Evolutionary conservation across 35 echinoderm and acorn worm species (phyloP).

Genomic region (Apostichopus californicus): DNA sequence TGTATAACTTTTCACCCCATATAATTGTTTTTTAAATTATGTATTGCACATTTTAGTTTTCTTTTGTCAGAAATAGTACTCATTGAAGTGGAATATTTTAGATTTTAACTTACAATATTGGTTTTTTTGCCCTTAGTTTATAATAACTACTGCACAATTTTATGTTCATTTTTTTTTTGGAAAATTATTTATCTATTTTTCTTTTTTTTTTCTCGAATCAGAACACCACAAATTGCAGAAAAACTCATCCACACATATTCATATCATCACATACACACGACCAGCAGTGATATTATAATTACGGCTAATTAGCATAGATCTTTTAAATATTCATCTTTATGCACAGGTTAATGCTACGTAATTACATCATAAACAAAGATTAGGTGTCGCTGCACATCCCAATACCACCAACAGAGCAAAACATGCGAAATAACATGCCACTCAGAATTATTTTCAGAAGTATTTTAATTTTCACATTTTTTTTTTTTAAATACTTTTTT

Average conservation of each 20-base stretch:
- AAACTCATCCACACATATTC: constrained; percentile 23
- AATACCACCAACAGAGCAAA: background rate
- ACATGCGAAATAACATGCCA: background rate
- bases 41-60: constrained; percentile 45
- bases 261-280: constrained; percentile 39
- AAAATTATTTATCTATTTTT: background rate
- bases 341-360: constrained; percentile 43
- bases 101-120: background rate
- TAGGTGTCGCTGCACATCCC: background rate
- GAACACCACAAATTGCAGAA: constrained; percentile 45
- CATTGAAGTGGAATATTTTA: constrained; percentile 46
- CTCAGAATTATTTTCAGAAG: background rate
- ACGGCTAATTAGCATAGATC: constrained; percentile 36
- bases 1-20: constrained; percentile 7
- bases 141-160: constrained; percentile 14
- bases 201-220: constrained; percentile 12
- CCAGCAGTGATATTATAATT: constrained; percentile 40
- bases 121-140: background rate
- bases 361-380: constrained; percentile 50
- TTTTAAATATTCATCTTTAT: constrained; percentile 49
- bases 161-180: background rate
- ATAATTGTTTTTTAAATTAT: constrained; percentile 24
- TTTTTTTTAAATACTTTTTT: background rate
- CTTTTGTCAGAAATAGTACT: constrained; percentile 46
- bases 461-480: background rate